A percentile compares a stretch with the other conserved stretches of the same genome.
Evolutionary conservation across 2,797 vertebrate species (phyloP).

Genomic region (Phrynocephalus guinanensis): DNA sequence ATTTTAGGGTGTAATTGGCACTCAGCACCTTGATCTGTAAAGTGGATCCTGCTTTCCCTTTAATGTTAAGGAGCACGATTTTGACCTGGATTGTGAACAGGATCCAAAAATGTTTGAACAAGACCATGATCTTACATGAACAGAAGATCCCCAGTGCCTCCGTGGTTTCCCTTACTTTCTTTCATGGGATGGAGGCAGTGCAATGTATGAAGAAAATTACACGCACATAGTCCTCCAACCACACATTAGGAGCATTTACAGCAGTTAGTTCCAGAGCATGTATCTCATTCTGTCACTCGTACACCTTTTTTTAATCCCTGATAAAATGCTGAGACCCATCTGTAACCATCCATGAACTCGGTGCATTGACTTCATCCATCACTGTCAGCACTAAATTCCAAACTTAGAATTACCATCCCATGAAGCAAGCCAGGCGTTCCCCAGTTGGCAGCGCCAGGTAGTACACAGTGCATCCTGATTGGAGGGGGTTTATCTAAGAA

Average conservation of each 20-base stretch:
- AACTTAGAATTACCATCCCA: slow-evolving; percentile 19
- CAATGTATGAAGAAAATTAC: neutral
- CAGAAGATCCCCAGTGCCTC: no score
- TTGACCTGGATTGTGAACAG: neutral
- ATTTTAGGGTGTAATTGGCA: no score
- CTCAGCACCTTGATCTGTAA: no score
- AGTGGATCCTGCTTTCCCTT: neutral
- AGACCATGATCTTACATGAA: neutral
- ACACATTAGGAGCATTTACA: no score
- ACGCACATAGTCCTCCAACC: neutral
- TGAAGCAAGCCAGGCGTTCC: neutral
- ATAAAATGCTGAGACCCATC: slow-evolving; percentile 27
- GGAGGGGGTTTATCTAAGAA: slow-evolving; percentile 53
- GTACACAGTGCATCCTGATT: slow-evolving; percentile 38
- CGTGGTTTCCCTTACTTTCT: neutral
- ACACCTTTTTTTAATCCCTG: slow-evolving; percentile 24
- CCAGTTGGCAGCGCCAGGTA: slow-evolving; percentile 51
- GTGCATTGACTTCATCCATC: slow-evolving; percentile 27
- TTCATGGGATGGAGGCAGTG: neutral
- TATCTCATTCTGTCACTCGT: neutral
- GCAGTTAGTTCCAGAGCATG: neutral
- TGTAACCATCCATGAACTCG: slow-evolving; percentile 34
- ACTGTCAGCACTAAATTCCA: slow-evolving; percentile 20
- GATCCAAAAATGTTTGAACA: neutral
- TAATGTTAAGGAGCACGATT: neutral